These are phyloP conservation scores for Chydorus sphaericus DNA, from an alignment of 2,888 invertebrate species.

Conservation along the genomic window DNA sequence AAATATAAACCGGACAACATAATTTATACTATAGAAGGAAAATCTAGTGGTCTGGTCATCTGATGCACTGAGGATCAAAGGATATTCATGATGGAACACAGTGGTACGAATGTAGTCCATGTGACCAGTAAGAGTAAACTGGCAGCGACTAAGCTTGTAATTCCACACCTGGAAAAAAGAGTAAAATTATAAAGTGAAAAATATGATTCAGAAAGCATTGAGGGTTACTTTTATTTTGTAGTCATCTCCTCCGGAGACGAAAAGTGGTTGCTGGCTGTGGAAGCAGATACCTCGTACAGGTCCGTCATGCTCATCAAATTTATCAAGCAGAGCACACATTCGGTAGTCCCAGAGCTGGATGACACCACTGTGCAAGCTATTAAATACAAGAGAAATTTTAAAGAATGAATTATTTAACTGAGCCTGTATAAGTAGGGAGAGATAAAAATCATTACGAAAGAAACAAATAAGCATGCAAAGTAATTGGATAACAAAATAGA, in stretches of 20 bases:
- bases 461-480: too few species aligned
- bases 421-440: too few species aligned
- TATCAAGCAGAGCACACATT: slow-evolving; percentile 96
- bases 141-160: slow-evolving; percentile 89
- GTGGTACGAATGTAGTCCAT: slow-evolving; percentile 97
- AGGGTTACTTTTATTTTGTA: slow-evolving; percentile 84
- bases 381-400: slow-evolving; percentile 15
- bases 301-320: slow-evolving; percentile 99
- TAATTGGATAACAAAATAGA: too few species aligned
- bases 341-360: slow-evolving; percentile 99
- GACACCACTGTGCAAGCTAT: slow-evolving; percentile 89
- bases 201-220: not conserved
- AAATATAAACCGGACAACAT: too few species aligned
- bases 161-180: slow-evolving; percentile 76
- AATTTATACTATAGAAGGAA: too few species aligned
- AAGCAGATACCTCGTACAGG: slow-evolving; percentile 97
- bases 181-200: too few species aligned
- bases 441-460: too few species aligned
- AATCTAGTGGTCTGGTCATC: slow-evolving; percentile 98
- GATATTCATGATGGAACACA: slow-evolving; percentile 97
- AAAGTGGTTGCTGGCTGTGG: slow-evolving; percentile 93
- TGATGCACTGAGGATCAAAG: slow-evolving; percentile 96
- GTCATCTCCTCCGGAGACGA: slow-evolving; percentile 98
- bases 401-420: too few species aligned
- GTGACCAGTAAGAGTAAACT: slow-evolving; percentile 92